Evolutionary conservation across 2,797 vertebrate genomes (phyloP), one percentile per base, ranked within the genome.

Genomic region (Ctenosaura bakeri): DNA sequence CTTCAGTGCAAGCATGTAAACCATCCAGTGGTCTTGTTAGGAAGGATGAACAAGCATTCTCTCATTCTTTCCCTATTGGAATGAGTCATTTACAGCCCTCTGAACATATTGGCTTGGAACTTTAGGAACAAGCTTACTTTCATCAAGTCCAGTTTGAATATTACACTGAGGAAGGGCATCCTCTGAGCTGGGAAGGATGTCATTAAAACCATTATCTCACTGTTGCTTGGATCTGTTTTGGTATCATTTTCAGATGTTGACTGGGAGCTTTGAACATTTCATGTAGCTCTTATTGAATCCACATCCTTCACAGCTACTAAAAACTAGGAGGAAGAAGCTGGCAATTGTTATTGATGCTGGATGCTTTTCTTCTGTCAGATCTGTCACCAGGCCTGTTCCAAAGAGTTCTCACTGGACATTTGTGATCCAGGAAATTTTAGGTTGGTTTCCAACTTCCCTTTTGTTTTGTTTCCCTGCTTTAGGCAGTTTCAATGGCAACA

Each of bases 221-320:
- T 56, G 35, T 62, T 62, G 54, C 52, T 54, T 85, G n/a, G 52
- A 69, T 66, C 73, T 66, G 14, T 54, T 64, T 77, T 54, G 62
- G 35, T 69, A 89, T 79, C 22, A 18, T 85, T 89, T 85, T 85
- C 46, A 85, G n/a, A 38, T 85, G 74, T 26, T 42, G 66, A 74
- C 9, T 85, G 46, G 10, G 35, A 42, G 13, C 71, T 64, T 86
- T 81, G 56, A 76, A 29, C 42, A 38, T 77, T 83, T 64, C 29
- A 82, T 18, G 69, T 38, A 64, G 38, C 38, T 22, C 80, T 35
- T 76, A 5, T 46, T 73, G 35, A 20, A 73, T 56, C 62, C 29
- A 50, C 80, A 64, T 50, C 29, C 42, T 74, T 81, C 32, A 20
- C 14, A 38, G 32, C 3, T 46, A 81, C 29, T 76, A 22, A 29